Evolutionary conservation across 1,140 invertebrate genomes (phyloP).

Genomic region (Neelides sp.): DNA sequence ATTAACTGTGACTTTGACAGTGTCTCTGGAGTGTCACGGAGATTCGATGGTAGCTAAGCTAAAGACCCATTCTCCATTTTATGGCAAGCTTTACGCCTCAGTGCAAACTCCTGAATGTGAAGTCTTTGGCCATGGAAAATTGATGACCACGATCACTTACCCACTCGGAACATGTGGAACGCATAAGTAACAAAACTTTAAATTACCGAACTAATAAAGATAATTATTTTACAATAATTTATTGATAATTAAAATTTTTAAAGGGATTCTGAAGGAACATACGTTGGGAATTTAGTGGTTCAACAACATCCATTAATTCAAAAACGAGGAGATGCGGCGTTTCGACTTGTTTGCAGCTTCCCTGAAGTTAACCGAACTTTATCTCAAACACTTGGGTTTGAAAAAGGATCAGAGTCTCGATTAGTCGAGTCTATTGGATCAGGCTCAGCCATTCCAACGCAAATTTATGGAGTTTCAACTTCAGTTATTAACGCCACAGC

Average conservation of each 20-base stretch:
- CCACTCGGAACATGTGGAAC: constrained; percentile 26
- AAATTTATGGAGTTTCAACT: constrained; percentile 26
- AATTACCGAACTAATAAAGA: not conserved
- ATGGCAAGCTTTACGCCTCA: constrained; percentile 30
- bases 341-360: constrained; percentile 27
- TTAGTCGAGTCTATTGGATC: constrained; percentile 13
- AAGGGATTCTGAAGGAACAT: constrained; percentile 28
- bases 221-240: constrained; percentile 3
- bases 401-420: constrained; percentile 28
- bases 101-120: constrained; percentile 22
- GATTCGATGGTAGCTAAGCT: constrained; percentile 28
- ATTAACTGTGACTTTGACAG: constrained; percentile 10
- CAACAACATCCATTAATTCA: constrained; percentile 31
- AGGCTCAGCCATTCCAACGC: constrained; percentile 15
- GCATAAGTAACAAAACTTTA: constrained; percentile 17
- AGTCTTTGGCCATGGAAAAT: constrained; percentile 28
- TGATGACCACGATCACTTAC: constrained; percentile 25
- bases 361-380: constrained; percentile 27
- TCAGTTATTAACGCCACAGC: constrained; percentile 30
- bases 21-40: constrained; percentile 29
- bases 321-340: constrained; percentile 27
- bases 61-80: constrained; percentile 30
- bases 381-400: constrained; percentile 25
- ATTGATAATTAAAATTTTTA: not conserved
- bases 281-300: constrained; percentile 28